Evolutionary conservation across 2,888 invertebrate genomes (phyloP).

Genomic region (Amphimallon solstitiale): DNA sequence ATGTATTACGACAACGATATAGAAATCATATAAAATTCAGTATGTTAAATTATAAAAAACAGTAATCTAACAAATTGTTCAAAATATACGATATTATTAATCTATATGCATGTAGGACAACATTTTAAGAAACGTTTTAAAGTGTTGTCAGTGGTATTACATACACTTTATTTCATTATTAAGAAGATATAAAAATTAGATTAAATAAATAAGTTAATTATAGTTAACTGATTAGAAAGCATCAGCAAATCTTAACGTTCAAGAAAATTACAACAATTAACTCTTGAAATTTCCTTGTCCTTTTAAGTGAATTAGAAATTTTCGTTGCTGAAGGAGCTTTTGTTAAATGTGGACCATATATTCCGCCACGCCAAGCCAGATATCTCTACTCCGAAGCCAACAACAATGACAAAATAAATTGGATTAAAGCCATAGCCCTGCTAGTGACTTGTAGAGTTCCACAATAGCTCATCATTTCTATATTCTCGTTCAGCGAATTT

Average conservation of each 20-base stretch:
- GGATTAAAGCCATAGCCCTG: conserved; percentile 63
- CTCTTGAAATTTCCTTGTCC: conserved; percentile 24
- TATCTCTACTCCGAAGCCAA: conserved; percentile 56
- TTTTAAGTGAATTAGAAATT: conserved; percentile 38
- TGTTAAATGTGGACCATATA: conserved; percentile 42
- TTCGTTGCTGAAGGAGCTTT: conserved; percentile 10
- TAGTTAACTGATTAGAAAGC: no score
- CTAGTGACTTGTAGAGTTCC: conserved; percentile 61
- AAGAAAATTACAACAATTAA: conserved; percentile 21
- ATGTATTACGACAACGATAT: no score
- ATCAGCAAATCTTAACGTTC: not conserved
- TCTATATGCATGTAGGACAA: no score
- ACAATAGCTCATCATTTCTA: conserved; percentile 64
- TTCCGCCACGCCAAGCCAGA: conserved; percentile 49
- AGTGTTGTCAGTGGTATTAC: no score
- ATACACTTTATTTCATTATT: no score
- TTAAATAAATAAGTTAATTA: no score
- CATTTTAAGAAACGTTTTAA: no score
- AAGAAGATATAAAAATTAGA: no score
- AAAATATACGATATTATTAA: no score
- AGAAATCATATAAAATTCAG: no score
- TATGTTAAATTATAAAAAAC: no score
- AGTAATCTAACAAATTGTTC: no score
- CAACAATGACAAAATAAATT: conserved; percentile 65
- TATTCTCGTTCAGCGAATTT: conserved; percentile 26